Evolutionary conservation across 2,113 vertebrate species (phyloP), one percentile per base, ranked within the genome.

Genomic region (Plectropomus leopardus): DNA sequence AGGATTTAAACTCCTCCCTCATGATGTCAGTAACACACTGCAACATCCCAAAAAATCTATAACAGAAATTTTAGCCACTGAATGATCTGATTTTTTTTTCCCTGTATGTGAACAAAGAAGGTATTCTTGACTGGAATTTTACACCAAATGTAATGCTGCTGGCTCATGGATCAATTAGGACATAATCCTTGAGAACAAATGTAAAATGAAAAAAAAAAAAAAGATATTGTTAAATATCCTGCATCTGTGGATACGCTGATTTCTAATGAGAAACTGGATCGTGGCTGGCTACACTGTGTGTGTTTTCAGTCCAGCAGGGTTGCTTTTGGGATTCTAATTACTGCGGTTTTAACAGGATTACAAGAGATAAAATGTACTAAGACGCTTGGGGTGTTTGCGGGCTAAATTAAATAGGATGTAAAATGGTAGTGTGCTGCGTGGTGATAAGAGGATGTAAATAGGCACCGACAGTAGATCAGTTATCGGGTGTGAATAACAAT

Each of bases 271-370:
- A 40, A 30, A 42, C 34, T 1, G 26, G 1, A 34, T 57, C 61
- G 23, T 24, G 21, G 40, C 51, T 28, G 28, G 61, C 58, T 57
- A 13, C 53, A 30, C 45, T 48, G 45, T 61, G 30, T 71, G 57
- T 51, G 13, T 74, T 55, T 75, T 60, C 3, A 13, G 72, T 58
- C 53, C 40, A 71, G 59, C 50, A 32, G 55, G 44, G 44, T 57
- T 60, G 28, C 21, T 64, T 78, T 70, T 78, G 82, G 83, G 74
- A 88, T 84, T 86, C 61, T 88, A 86, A 88, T 90, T 86, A 90
- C 68, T 73, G 47, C 23, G 67, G 86, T 87, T 92, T 85, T 92
- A 94, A 94, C 91, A 90, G 92, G 92, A 94, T 94, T 94, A 93
- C 80, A 86, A 53, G 70, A 92, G 89, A 93, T 92, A 84, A 86